Conservation (phyloP, 2,113 vertebrate species). For the Sinocyclocheilus anophthalmus region DNA sequence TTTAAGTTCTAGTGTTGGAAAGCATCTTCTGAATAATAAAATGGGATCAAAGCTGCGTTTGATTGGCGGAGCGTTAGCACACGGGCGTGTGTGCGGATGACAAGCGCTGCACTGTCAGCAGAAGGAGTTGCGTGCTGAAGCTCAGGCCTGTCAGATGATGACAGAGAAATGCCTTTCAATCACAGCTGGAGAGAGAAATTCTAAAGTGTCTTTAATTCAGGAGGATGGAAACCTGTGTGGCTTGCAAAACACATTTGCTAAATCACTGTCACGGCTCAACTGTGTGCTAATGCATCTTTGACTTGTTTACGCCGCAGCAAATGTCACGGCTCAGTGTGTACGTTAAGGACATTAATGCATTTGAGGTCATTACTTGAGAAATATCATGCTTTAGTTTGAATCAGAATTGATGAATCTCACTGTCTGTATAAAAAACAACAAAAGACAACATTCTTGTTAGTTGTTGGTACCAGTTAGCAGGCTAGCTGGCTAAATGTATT, state of each 20-base stretch:
- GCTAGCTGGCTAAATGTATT: background rate
- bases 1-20: background rate
- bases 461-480: background rate
- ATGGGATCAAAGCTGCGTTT: slow-evolving; percentile 37
- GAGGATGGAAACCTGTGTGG: slow-evolving; percentile 27
- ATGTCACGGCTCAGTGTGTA: background rate
- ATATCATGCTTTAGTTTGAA: too few species aligned
- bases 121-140: background rate
- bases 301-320: background rate
- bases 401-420: too few species aligned
- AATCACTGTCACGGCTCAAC: background rate
- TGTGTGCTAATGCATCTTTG: background rate
- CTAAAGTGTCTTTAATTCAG: slow-evolving; percentile 13
- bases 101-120: slow-evolving; percentile 50
- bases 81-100: background rate
- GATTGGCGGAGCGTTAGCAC: slow-evolving; percentile 51
- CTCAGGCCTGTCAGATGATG: slow-evolving; percentile 45
- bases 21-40: slow-evolving; percentile 43
- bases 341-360: background rate
- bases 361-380: background rate
- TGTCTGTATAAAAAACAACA: background rate
- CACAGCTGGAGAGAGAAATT: slow-evolving; percentile 23
- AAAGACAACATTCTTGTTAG: background rate
- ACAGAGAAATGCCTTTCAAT: slow-evolving; percentile 40
- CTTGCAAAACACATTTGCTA: slow-evolving; percentile 45